A percentile compares a stretch with the other conserved stretches of the same genome.
Evolutionary conservation across 2,888 invertebrate genomes (phyloP).

Genomic region (Philaethria dido): DNA sequence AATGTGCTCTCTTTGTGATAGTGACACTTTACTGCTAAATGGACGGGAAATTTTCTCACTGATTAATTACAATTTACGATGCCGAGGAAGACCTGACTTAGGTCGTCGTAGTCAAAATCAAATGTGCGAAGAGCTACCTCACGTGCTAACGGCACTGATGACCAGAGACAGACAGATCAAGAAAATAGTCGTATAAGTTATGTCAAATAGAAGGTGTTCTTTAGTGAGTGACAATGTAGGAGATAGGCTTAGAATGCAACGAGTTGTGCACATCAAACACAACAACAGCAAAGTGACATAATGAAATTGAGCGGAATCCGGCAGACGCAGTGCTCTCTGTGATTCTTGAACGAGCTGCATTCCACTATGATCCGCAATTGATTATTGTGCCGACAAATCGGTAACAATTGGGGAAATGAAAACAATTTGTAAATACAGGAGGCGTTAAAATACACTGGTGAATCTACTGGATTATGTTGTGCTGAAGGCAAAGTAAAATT

Average conservation of each 20-base stretch:
- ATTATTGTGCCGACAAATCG: too few species aligned
- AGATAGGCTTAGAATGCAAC: conserved; percentile 44
- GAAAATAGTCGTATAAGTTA: conserved; percentile 45
- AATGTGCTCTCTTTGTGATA: conserved; percentile 41
- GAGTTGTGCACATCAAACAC: conserved; percentile 49
- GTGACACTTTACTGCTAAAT: conserved; percentile 39
- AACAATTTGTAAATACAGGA: too few species aligned
- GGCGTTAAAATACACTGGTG: conserved; percentile 31
- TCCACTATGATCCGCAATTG: conserved; percentile 45
- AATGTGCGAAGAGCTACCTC: conserved; percentile 52
- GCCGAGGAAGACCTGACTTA: conserved; percentile 51
- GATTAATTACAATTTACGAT: conserved; percentile 43
- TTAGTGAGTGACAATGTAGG: conserved; percentile 42
- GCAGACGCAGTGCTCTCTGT: conserved; percentile 48
- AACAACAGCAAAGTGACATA: conserved; percentile 47
- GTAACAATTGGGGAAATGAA: too few species aligned
- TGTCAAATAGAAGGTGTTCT: conserved; percentile 46
- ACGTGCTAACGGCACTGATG: conserved; percentile 52
- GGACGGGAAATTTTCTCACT: conserved; percentile 38
- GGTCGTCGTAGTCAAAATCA: conserved; percentile 50
- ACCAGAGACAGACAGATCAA: conserved; percentile 46
- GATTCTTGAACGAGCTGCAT: conserved; percentile 45
- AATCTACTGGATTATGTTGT: conserved; percentile 42
- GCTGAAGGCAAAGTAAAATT: conserved; percentile 52
- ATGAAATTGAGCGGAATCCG: conserved; percentile 48